phyloP scores from a whole-genome alignment of 2,888 invertebrate species.

The Apoderus coryli region DNA sequence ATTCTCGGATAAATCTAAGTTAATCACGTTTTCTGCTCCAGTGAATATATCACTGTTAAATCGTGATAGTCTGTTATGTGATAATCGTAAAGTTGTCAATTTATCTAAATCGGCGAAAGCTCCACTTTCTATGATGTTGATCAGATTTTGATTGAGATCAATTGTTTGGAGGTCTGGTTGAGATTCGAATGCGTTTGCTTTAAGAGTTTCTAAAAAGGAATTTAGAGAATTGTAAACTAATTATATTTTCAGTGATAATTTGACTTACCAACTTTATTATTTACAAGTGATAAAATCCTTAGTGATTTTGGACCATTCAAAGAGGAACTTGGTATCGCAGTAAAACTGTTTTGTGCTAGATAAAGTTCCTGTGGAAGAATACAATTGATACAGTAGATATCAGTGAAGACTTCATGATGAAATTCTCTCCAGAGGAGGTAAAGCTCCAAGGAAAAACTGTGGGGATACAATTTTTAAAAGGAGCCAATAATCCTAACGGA shows the following conservation, averaged over 20 bases:
- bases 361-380: conserved; percentile 50
- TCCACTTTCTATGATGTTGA: conserved; percentile 60
- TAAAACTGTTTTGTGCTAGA: conserved; percentile 68
- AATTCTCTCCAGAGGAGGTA: no score
- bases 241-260: conserved; percentile 2
- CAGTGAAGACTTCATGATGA: no score
- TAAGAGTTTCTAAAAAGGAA: conserved; percentile 45
- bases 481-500: no score
- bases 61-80: conserved; percentile 62
- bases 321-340: conserved; percentile 59
- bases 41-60: conserved; percentile 77
- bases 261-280: conserved; percentile 66
- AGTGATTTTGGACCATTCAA: conserved; percentile 67
- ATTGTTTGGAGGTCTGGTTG: conserved; percentile 58
- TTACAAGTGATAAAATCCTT: conserved; percentile 55
- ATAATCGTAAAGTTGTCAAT: conserved; percentile 54
- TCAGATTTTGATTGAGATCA: conserved; percentile 65
- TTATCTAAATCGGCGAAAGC: conserved; percentile 54
- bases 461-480: no score
- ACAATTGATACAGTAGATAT: conserved; percentile 2
- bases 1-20: conserved; percentile 75
- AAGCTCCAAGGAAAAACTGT: no score
- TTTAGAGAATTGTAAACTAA: neutral
- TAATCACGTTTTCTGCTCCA: conserved; percentile 58
- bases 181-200: conserved; percentile 48